Base-by-base conservation (phyloP, 1,140 invertebrate species). In the Bursaphelenchus mucronatus region DNA sequence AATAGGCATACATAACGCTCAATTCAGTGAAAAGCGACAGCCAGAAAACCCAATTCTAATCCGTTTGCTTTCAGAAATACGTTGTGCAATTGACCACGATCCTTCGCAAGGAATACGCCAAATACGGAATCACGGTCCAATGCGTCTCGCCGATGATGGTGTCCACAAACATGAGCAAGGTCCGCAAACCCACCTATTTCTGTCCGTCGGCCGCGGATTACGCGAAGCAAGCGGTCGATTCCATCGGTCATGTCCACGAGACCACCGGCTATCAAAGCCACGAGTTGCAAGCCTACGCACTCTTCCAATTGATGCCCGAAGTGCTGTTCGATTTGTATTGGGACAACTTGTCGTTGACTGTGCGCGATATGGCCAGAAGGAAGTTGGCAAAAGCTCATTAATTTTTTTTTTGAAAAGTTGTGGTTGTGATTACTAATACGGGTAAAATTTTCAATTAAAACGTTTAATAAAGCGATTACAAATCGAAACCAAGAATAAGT, bases 221-320 rank as follows among this genome's bases (percentile, higher is more conserved):
- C 51, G 71, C 72, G 13, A 45, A 30, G 7, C 39, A 53, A 11
- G 76, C 76, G 0, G 15, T 79, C 39, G 58, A 65, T 19, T 76
- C 75, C 17, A 70, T 79, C 59, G 76, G 76, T 11, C 45, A 71
- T 39, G 52, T 61, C 46, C 51, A 21, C 19, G 77, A 78, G 44
- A 78, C 76, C 19, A 73, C 75, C 44, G 76, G 76, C 13, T 78
- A 66, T 67, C 63, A 78, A 40, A 44, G 68, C 13, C 76, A 78
- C 57, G 72, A 78, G 50, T 63, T 78, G 49, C 77, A 79, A 39
- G 68, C 62, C 44, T 30, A n/a, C 11, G 13, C 2, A 30, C 40
- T 59, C n/a, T 59, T 59, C 41, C 11, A 59, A 59, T n/a, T 59
- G 13, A 30, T 30, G 13, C 57, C 57, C 1, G 57, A 59, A 11